Evolutionary conservation across 2,797 vertebrate genomes (phyloP).

Genomic region (Urocyon cinereoargenteus): DNA sequence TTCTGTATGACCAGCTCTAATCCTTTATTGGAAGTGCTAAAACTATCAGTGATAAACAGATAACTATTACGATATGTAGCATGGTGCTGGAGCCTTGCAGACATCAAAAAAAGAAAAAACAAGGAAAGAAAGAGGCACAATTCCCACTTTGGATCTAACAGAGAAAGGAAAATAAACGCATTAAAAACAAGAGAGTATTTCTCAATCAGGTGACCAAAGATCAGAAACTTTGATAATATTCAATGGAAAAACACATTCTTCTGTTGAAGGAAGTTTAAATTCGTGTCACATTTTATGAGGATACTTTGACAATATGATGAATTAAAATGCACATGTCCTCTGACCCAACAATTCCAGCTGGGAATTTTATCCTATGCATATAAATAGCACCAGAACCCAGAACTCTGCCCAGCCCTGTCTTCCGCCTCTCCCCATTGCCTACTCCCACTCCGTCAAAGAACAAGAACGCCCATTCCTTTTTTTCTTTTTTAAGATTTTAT

Average conservation of each 20-base stretch:
- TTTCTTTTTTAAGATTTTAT: no score
- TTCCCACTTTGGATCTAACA: neutral
- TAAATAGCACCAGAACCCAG: neutral
- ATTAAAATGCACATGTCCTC: neutral
- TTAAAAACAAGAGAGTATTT: neutral
- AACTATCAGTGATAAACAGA: neutral
- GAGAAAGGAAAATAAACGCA: neutral
- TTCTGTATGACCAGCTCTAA: neutral
- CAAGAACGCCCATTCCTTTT: neutral
- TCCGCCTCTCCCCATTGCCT: neutral
- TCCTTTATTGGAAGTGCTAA: neutral
- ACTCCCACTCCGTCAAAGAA: neutral
- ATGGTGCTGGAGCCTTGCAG: neutral
- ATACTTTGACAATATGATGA: constrained; percentile 2
- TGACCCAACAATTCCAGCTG: neutral
- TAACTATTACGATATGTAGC: neutral
- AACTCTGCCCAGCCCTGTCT: neutral
- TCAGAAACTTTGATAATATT: neutral
- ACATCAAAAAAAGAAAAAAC: neutral
- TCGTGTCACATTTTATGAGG: neutral
- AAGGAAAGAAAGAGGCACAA: neutral
- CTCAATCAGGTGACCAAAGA: neutral
- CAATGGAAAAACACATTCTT: neutral
- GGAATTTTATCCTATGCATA: neutral
- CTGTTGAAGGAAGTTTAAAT: neutral